These are phyloP conservation scores for Sebastes vulpes DNA, from an alignment of 2,797 vertebrate species.

Conservation along the genomic window DNA sequence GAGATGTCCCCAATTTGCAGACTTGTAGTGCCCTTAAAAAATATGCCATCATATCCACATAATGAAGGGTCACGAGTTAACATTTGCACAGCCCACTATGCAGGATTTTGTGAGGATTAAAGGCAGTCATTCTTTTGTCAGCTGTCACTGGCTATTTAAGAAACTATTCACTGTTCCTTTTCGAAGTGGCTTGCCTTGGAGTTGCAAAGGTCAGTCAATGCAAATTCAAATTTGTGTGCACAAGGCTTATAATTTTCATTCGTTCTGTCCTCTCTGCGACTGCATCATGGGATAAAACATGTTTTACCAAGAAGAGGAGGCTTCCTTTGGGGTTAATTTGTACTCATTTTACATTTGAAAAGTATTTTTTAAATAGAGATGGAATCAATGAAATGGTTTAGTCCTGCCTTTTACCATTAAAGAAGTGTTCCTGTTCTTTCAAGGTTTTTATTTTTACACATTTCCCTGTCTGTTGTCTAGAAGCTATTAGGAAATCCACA, in stretches of 20 bases:
- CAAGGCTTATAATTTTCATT: constrained; percentile 7
- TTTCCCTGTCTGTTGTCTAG: neutral
- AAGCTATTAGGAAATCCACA: neutral
- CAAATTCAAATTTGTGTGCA: constrained; percentile 41
- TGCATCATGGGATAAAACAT: constrained; percentile 6
- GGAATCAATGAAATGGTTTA: neutral
- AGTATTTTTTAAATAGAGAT: neutral
- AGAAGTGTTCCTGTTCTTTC: neutral
- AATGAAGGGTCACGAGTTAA: constrained; percentile 50
- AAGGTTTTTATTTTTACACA: neutral
- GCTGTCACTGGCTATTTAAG: constrained; percentile 46
- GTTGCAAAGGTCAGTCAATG: constrained; percentile 63
- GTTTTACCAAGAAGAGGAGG: neutral
- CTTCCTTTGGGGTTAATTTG: neutral
- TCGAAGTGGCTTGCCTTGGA: constrained; percentile 28
- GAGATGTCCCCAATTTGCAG: constrained; percentile 28
- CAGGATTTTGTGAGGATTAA: constrained; percentile 47
- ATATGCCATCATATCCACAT: constrained; percentile 43
- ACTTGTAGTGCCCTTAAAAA: constrained; percentile 35
- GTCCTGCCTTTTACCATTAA: neutral
- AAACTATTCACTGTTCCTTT: constrained; percentile 39
- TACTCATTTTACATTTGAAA: neutral
- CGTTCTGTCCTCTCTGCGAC: neutral
- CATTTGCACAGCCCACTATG: constrained; percentile 47
- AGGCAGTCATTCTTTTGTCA: constrained; percentile 55